phyloP scores from a whole-genome alignment of 2,113 vertebrate genomes.

The Lophochroa leadbeateri region DNA sequence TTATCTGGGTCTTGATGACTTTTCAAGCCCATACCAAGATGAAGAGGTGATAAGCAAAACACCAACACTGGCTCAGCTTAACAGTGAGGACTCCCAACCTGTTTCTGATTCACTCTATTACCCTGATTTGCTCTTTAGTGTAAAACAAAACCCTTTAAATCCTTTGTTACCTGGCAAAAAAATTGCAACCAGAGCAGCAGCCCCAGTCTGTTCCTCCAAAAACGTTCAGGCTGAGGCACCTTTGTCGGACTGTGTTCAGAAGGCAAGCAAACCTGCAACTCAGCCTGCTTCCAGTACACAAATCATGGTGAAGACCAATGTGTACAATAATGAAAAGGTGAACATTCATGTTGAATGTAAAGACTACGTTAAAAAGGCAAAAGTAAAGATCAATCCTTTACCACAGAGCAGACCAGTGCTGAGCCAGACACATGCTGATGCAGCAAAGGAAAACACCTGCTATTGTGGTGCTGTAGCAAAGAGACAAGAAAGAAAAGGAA shows the following conservation, averaged over 20 bases:
- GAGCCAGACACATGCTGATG: constrained; percentile 71
- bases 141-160: constrained; percentile 77
- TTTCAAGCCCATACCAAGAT: constrained; percentile 97
- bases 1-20: constrained; percentile 95
- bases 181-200: constrained; percentile 77
- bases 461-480: constrained; percentile 77
- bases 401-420: constrained; percentile 69
- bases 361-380: constrained; percentile 96
- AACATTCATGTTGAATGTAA: constrained; percentile 81
- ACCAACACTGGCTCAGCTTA: constrained; percentile 95
- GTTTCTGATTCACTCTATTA: constrained; percentile 93
- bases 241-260: constrained; percentile 85
- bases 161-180: constrained; percentile 84
- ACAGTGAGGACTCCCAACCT: constrained; percentile 96
- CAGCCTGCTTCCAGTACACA: constrained; percentile 91
- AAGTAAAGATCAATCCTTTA: constrained; percentile 86
- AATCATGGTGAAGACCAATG: constrained; percentile 86
- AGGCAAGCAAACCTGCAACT: constrained; percentile 87
- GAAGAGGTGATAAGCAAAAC: constrained; percentile 96
- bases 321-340: constrained; percentile 77
- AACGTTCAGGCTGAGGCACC: constrained; percentile 80
- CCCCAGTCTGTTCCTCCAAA: constrained; percentile 82
- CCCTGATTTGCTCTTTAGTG: constrained; percentile 82
- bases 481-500: constrained; percentile 79
- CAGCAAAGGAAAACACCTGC: constrained; percentile 80